A percentile compares a stretch with the other conserved stretches of the same genome.
Evolutionary conservation across 2,113 vertebrate species (phyloP).

Genomic region (Chionomys nivalis): DNA sequence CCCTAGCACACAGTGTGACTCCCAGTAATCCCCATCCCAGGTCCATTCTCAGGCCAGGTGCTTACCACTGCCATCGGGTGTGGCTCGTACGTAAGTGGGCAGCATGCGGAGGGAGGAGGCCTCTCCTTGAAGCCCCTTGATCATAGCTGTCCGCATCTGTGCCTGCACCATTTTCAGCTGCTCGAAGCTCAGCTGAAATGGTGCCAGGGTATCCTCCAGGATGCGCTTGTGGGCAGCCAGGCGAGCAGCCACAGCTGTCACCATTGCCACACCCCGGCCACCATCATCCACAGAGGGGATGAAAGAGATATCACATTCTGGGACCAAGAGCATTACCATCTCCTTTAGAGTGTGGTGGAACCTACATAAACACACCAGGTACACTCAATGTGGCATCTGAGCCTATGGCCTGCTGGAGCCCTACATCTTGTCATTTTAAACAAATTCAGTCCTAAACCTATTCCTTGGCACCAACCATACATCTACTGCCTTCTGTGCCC

Average conservation of each 20-base stretch:
- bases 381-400: accelerated
- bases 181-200: conserved; percentile 26
- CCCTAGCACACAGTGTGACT: background rate
- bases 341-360: conserved; percentile 84
- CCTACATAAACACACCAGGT: conserved; percentile 73
- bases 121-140: conserved; percentile 78
- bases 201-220: conserved; percentile 81
- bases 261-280: conserved; percentile 89
- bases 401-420: background rate
- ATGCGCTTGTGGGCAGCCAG: conserved; percentile 58
- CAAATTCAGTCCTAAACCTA: background rate
- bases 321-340: conserved; percentile 83
- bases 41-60: conserved; percentile 61
- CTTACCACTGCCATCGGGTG: conserved; percentile 85
- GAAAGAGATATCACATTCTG: conserved; percentile 84
- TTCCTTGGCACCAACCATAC: background rate
- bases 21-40: background rate
- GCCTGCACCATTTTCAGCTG: conserved; percentile 80
- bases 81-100: conserved; percentile 83
- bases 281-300: conserved; percentile 86
- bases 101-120: conserved; percentile 86
- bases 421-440: background rate
- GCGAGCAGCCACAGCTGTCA: conserved; percentile 89
- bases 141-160: conserved; percentile 86
- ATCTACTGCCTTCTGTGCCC: background rate